Conservation (phyloP, 2,888 invertebrate genomes). For the Acleris laterana region DNA sequence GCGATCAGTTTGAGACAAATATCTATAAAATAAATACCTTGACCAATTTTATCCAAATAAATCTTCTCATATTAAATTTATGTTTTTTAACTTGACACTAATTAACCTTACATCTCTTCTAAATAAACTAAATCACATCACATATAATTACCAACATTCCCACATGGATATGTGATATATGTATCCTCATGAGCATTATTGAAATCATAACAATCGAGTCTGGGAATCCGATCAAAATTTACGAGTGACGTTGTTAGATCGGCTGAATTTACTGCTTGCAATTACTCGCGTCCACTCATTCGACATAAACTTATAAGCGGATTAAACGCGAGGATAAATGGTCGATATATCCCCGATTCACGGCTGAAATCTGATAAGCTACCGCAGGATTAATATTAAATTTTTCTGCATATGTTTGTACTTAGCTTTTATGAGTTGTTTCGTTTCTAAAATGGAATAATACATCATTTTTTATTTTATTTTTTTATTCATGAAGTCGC, state of each 20-base stretch:
- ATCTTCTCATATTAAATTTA: too few relatives aligned
- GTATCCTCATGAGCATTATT: not conserved
- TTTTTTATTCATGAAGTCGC: too few relatives aligned
- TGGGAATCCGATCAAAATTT: conserved; percentile 16
- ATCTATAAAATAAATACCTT: too few relatives aligned
- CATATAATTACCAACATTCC: too few relatives aligned
- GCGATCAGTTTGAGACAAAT: too few relatives aligned
- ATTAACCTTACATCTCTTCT: too few relatives aligned
- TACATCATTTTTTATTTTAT: too few relatives aligned
- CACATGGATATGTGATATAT: not conserved
- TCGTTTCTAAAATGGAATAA: too few relatives aligned
- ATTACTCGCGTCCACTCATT: conserved; percentile 29
- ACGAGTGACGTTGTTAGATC: conserved; percentile 24
- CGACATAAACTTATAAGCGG: conserved; percentile 36
- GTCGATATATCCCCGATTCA: conserved; percentile 12
- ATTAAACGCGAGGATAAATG: conserved; percentile 18
- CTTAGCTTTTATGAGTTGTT: too few relatives aligned
- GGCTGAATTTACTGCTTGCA: conserved; percentile 30
- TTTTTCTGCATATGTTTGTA: not conserved
- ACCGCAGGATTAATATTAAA: not conserved
- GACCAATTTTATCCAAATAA: too few relatives aligned
- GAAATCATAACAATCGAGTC: conserved; percentile 16
- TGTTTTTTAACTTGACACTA: too few relatives aligned
- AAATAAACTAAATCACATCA: too few relatives aligned
- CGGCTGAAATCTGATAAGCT: conserved; percentile 22